A percentile compares a stretch with the other conserved stretches of the same genome.
phyloP scores from a whole-genome alignment of 2,888 invertebrate genomes.

The Scotopteryx bipunctaria region DNA sequence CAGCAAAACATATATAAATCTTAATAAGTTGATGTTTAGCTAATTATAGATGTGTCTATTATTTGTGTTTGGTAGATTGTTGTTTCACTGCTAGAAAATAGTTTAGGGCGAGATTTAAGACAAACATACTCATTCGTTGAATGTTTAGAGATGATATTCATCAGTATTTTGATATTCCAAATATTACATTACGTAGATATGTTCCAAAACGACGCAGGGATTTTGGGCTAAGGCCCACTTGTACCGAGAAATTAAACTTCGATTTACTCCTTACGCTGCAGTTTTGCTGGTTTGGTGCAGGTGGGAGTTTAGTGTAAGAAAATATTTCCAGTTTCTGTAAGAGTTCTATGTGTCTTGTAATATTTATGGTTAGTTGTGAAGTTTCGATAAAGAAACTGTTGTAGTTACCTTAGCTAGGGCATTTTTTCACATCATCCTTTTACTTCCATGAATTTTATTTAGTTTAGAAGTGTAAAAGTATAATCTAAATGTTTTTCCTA shows the following conservation, averaged over 20 bases:
- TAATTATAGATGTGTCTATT: too few species aligned
- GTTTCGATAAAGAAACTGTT: neutral
- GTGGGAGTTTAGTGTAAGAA: slow-evolving; percentile 1
- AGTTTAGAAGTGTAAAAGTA: too few species aligned
- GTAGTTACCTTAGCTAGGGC: neutral
- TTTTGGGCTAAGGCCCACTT: slow-evolving; percentile 10
- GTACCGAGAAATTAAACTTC: slow-evolving; percentile 2
- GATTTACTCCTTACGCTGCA: neutral
- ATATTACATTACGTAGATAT: neutral
- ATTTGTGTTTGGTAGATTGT: too few species aligned
- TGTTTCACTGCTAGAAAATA: neutral
- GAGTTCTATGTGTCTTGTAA: neutral
- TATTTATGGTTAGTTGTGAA: neutral
- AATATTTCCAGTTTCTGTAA: slow-evolving; percentile 3
- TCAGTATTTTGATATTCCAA: slow-evolving; percentile 1
- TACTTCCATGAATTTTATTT: too few species aligned
- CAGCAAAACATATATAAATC: too few species aligned
- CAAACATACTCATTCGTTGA: neutral
- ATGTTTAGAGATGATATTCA: neutral
- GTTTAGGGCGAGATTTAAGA: neutral
- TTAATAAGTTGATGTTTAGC: too few species aligned
- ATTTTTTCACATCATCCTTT: too few species aligned
- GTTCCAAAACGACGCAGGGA: slow-evolving; percentile 22
- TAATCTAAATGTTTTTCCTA: too few species aligned
- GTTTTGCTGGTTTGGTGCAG: neutral